Evolutionary conservation across 2,113 vertebrate species (phyloP), one percentile per base, ranked within the genome.

Genomic region (Tetrax tetrax): DNA sequence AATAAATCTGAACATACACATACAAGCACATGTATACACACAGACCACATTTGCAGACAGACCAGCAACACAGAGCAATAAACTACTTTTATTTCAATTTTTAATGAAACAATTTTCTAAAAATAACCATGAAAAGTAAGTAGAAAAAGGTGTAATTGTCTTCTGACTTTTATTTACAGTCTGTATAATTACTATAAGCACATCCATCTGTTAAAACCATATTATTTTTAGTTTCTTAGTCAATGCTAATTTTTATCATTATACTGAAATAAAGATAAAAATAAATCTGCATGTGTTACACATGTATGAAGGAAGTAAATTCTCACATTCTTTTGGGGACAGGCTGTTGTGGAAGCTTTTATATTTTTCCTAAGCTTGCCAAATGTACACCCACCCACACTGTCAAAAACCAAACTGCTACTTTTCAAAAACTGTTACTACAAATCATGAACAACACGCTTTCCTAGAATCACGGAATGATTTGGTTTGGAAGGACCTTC

Each of bases 141-240:
- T 20, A 37, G 19, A 50, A 87, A 95, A 78, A 76, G 12, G n/a
- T 6, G 3, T 70, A 91, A 83, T 45, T 92, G 21, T 12, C 38
- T 89, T 93, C 60, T 89, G 75, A 50, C 33, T 96, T 94, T 91
- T 84, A 92, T 86, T 96, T 95, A 93, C 61, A 85, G 21, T 57
- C 56, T 19, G 50, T 78, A 83, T 82, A 86, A 83, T 74, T 91
- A 94, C 54, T 90, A 56, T 63, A 96, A 91, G 90, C 68, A 96
- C 33, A 60, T 61, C 95, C 95, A 97, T 33, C 48, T 45, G 25
- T 80, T 85, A 86, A 60, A 63, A 90, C 56, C 2, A 8, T 83
- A 93, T 79, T 95, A 91, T 50, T 93, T 91, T 92, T 60, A 89
- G 75, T 93, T 97, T 96, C 57, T 89, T 50, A 65, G 63, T 61